phyloP scores from a whole-genome alignment of 2,113 vertebrate species.

The Panurus biarmicus region DNA sequence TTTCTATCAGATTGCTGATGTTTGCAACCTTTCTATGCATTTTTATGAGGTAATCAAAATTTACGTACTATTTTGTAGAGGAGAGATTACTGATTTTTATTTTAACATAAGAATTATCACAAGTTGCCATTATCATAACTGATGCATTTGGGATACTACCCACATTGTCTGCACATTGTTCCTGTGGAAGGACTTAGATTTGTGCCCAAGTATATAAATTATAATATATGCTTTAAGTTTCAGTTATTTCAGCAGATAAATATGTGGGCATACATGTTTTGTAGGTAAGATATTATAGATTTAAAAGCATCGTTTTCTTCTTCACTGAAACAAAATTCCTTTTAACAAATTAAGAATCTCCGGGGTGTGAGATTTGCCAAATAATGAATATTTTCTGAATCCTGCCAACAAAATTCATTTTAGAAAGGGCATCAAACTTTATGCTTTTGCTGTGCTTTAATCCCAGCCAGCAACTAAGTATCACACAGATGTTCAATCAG shows the following conservation, averaged over 20 bases:
- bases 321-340: background rate
- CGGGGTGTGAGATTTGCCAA: background rate
- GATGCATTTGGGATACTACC: background rate
- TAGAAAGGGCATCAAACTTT: background rate
- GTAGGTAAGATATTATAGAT: background rate
- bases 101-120: background rate
- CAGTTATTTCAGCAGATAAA: background rate
- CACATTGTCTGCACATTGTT: background rate
- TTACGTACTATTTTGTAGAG: background rate
- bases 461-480: background rate
- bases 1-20: constrained; percentile 56
- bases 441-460: background rate
- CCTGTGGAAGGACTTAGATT: background rate
- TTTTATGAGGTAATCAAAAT: constrained; percentile 57
- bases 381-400: background rate
- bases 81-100: background rate
- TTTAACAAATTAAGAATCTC: background rate
- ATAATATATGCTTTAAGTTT: background rate
- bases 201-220: background rate
- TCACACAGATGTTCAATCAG: rapidly evolving
- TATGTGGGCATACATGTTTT: background rate
- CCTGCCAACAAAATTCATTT: background rate
- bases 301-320: background rate
- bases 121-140: background rate
- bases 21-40: constrained; percentile 29